Evolutionary conservation across 2,113 vertebrate genomes (phyloP).

Genomic region (Chloropsis hardwickii): DNA sequence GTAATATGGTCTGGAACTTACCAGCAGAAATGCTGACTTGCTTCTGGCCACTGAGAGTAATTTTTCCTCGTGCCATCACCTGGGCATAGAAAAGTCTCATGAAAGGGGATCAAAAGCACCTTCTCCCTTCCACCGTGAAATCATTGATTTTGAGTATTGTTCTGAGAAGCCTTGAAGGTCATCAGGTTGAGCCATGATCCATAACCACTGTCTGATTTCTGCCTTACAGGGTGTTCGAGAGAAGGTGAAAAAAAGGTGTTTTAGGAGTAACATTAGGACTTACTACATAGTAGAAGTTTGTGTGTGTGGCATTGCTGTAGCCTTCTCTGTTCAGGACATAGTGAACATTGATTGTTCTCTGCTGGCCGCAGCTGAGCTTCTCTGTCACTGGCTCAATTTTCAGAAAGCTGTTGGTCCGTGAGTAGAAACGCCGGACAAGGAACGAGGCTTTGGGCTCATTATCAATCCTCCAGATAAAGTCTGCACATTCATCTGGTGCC

Average conservation of each 20-base stretch:
- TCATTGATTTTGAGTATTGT: neutral
- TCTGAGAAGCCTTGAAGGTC: neutral
- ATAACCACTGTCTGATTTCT: neutral
- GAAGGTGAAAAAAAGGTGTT: neutral
- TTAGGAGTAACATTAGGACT: neutral
- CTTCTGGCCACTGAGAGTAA: constrained; percentile 66
- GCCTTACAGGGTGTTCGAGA: neutral
- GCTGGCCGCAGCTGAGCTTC: constrained; percentile 61
- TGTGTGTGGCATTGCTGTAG: neutral
- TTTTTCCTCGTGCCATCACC: constrained; percentile 75
- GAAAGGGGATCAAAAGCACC: neutral
- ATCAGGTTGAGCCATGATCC: neutral
- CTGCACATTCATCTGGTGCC: constrained; percentile 46
- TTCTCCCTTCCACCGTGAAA: neutral
- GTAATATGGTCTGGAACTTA: neutral
- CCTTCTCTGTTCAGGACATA: constrained; percentile 59
- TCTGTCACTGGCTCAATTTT: constrained; percentile 43
- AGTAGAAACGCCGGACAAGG: constrained; percentile 65
- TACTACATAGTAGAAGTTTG: constrained; percentile 71
- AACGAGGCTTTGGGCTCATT: neutral
- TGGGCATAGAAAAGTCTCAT: constrained; percentile 37
- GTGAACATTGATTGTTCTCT: neutral
- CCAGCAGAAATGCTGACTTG: constrained; percentile 46
- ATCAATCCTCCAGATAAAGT: constrained; percentile 13
- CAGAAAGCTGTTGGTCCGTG: constrained; percentile 68